Conservation (phyloP, 2,888 invertebrate species). For the Oithona nana region DNA sequence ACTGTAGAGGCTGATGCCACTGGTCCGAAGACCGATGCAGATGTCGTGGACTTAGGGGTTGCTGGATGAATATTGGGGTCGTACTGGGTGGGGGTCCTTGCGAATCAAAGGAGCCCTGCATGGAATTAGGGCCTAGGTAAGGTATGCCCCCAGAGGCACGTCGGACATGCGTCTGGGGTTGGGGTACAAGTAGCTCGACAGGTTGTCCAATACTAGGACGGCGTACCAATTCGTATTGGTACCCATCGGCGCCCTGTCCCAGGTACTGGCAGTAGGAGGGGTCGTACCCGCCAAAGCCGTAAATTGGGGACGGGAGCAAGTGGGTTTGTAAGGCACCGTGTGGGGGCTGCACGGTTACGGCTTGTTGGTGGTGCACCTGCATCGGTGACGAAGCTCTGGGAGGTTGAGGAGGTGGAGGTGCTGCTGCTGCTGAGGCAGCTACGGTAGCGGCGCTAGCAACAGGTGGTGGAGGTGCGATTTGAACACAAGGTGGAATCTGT, state of each 20-base stretch:
- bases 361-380: not conserved
- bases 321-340: not conserved
- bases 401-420: not conserved
- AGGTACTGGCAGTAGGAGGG: constrained; percentile 18
- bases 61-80: constrained; percentile 13
- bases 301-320: constrained; percentile 12
- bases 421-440: not conserved
- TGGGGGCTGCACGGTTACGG: not conserved
- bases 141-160: not conserved
- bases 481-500: not conserved
- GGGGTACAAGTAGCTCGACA: not conserved
- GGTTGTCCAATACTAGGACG: constrained; percentile 11
- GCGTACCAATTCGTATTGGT: constrained; percentile 15
- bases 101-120: constrained; percentile 13
- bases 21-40: constrained; percentile 11
- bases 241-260: constrained; percentile 17
- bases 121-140: not conserved
- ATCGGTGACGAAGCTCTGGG: not conserved
- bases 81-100: not conserved
- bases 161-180: not conserved
- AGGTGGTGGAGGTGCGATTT: not conserved
- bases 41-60: constrained; percentile 17
- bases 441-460: not conserved
- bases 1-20: constrained; percentile 17
- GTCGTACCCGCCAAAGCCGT: constrained; percentile 12